phyloP scores from a whole-genome alignment of 2,113 vertebrate genomes.

The Podarcis cretensis region DNA sequence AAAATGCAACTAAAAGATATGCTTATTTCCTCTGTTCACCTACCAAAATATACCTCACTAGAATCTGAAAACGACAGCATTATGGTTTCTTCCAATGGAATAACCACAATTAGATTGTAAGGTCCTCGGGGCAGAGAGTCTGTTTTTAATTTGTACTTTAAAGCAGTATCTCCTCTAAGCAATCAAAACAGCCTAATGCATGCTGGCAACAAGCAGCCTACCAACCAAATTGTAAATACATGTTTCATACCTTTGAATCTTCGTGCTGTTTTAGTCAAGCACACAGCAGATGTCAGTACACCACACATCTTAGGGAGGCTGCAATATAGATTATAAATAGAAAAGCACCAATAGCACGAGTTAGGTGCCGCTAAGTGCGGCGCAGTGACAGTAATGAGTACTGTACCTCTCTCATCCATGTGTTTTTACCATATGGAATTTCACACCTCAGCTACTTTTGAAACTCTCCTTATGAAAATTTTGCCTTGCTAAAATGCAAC shows the following conservation, averaged over 20 bases:
- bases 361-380: constrained; percentile 2
- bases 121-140: neutral
- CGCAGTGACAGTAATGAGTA: neutral
- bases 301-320: constrained; percentile 61
- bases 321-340: constrained; percentile 12
- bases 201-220: neutral
- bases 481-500: constrained; percentile 11
- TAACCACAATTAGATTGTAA: neutral
- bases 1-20: constrained; percentile 3
- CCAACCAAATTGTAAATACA: constrained; percentile 2
- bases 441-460: constrained; percentile 20
- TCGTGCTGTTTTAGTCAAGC: constrained; percentile 47
- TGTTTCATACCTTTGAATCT: neutral
- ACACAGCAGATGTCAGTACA: constrained; percentile 74
- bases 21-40: neutral
- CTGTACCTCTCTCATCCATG: neutral
- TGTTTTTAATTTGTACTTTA: constrained; percentile 11
- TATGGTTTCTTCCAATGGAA: neutral
- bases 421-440: neutral
- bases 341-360: constrained; percentile 15
- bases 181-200: neutral
- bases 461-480: neutral
- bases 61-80: neutral
- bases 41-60: neutral
- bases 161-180: neutral